phyloP scores from a whole-genome alignment of 1,140 invertebrate genomes.

The Cydia strobilella region DNA sequence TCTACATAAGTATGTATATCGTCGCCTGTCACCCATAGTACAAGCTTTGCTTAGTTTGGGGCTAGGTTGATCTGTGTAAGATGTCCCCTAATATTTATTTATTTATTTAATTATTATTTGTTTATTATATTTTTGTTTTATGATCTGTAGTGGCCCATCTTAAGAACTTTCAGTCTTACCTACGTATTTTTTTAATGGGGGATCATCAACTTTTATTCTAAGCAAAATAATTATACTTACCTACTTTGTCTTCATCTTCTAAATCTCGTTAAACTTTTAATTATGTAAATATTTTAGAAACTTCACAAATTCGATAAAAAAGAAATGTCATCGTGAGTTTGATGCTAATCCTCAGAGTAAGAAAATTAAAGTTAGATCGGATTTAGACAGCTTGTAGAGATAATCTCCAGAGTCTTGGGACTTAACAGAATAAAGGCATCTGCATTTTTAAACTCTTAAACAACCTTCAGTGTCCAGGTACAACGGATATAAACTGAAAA shows the following conservation, averaged over 20 bases:
- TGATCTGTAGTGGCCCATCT: no score
- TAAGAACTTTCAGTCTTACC: no score
- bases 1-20: no score
- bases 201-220: not conserved
- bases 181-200: no score
- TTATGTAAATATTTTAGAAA: constrained; percentile 1
- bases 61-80: no score
- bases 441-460: not conserved
- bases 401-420: not conserved
- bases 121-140: no score
- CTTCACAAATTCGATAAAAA: not conserved
- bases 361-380: constrained; percentile 7
- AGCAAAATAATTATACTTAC: not conserved
- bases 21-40: no score
- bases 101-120: no score
- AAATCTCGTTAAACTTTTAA: not conserved
- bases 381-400: not conserved
- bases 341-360: not conserved
- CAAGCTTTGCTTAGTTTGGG: no score
- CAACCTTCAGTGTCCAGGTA: not conserved
- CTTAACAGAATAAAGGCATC: not conserved
- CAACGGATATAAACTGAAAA: not conserved
- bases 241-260: no score
- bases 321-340: not conserved
- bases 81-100: no score